Percentiles rank a stretch among this genome's conserved stretches.
phyloP scores from a whole-genome alignment of 2,797 vertebrate species.

The Mionectes olivaceus region DNA sequence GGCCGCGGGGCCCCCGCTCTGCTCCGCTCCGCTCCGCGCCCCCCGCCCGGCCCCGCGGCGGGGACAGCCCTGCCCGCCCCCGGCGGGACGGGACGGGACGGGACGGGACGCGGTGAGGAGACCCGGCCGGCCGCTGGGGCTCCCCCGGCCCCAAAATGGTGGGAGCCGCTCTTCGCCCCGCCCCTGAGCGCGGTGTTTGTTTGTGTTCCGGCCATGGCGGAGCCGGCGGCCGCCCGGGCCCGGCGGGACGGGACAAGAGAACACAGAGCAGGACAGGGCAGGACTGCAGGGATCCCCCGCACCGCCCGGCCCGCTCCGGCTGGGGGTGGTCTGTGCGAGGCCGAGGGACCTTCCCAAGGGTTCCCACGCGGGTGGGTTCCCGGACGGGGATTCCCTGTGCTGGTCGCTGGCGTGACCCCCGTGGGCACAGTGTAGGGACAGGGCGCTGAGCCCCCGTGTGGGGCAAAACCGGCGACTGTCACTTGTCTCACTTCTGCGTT shows the following conservation, averaged over 20 bases:
- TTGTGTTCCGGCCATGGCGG: constrained; percentile 41
- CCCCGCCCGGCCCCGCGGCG: not conserved
- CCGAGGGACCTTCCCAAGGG: accelerated
- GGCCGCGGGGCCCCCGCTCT: not conserved
- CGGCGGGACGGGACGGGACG: not conserved
- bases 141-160: constrained; percentile 11
- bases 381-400: not conserved
- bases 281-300: not conserved
- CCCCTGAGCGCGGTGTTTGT: not conserved
- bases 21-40: not conserved
- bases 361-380: accelerated
- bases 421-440: not conserved
- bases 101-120: accelerated
- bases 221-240: not conserved
- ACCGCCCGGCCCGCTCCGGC: accelerated
- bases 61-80: not conserved
- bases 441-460: accelerated
- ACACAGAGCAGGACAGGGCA: not conserved
- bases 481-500: accelerated
- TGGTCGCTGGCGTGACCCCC: accelerated
- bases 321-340: accelerated
- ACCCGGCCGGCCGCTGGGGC: not conserved
- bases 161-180: not conserved
- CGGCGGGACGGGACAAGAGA: no score
- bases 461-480: not conserved